A percentile compares a stretch with the other conserved stretches of the same genome.
phyloP scores from a whole-genome alignment of 2,888 invertebrate genomes.

The Pachycephus smyrnensis region DNA sequence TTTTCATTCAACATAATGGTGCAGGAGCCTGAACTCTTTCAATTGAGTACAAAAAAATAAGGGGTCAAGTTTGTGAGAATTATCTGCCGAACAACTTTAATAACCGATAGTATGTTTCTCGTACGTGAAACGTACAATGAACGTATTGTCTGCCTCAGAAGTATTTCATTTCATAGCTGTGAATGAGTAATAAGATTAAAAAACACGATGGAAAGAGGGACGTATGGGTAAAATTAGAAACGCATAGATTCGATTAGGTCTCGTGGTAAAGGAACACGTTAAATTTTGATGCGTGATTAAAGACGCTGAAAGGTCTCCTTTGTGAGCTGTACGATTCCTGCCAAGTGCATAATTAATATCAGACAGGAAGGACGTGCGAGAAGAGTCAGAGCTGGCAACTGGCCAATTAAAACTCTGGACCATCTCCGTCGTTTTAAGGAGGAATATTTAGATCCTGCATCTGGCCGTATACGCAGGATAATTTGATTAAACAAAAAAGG shows the following conservation, averaged over 20 bases:
- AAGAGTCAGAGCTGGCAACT: neutral
- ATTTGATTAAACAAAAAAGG: neutral
- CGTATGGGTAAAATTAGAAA: neutral
- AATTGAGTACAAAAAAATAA: no score
- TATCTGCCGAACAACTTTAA: no score
- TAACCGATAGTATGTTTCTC: neutral
- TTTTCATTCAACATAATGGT: no score
- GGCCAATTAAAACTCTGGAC: neutral
- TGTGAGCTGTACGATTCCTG: neutral
- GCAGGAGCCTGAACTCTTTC: no score
- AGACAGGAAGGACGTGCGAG: neutral
- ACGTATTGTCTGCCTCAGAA: neutral
- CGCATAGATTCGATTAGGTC: neutral
- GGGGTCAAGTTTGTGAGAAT: no score
- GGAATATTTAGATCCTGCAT: neutral
- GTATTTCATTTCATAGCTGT: neutral
- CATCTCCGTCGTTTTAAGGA: neutral
- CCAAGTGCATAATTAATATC: neutral
- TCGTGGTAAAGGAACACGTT: neutral
- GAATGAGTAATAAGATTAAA: neutral
- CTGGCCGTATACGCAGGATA: neutral
- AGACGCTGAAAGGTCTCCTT: neutral
- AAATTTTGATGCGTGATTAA: neutral
- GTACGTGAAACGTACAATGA: neutral
- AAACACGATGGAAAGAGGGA: neutral